Conservation (phyloP, 2,888 invertebrate species). For the Heliconius ismenius region DNA sequence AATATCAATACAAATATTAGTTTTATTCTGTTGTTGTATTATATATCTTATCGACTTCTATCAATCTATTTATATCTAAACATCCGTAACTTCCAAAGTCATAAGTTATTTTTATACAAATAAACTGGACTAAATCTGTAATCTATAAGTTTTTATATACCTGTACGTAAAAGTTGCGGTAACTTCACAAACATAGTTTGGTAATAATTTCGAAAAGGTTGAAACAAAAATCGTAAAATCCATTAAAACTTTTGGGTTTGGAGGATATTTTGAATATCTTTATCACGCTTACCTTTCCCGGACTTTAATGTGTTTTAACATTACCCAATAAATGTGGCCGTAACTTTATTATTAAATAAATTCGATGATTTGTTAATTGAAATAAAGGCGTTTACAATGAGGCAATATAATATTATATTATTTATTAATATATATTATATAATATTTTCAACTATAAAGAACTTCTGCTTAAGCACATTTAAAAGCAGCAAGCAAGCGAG, state of each 20-base stretch:
- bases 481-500: no score
- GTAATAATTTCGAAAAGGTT: constrained; percentile 32
- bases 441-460: not conserved
- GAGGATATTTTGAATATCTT: constrained; percentile 31
- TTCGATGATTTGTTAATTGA: not conserved
- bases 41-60: not conserved
- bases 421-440: no score
- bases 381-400: not conserved
- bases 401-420: no score
- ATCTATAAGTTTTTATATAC: not conserved
- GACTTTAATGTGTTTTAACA: constrained; percentile 10
- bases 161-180: constrained; percentile 12
- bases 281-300: constrained; percentile 8
- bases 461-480: not conserved
- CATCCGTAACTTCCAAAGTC: no score
- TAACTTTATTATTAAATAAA: not conserved
- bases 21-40: not conserved
- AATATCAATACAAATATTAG: no score
- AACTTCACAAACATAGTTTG: constrained; percentile 12
- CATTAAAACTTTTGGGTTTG: constrained; percentile 40
- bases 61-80: not conserved
- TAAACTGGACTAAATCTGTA: not conserved
- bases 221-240: constrained; percentile 39
- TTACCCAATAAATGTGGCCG: not conserved
- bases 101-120: not conserved